Evolutionary conservation across 2,888 invertebrate species (phyloP), one percentile per base, ranked within the genome.

Genomic region (Creontiades dilutus): DNA sequence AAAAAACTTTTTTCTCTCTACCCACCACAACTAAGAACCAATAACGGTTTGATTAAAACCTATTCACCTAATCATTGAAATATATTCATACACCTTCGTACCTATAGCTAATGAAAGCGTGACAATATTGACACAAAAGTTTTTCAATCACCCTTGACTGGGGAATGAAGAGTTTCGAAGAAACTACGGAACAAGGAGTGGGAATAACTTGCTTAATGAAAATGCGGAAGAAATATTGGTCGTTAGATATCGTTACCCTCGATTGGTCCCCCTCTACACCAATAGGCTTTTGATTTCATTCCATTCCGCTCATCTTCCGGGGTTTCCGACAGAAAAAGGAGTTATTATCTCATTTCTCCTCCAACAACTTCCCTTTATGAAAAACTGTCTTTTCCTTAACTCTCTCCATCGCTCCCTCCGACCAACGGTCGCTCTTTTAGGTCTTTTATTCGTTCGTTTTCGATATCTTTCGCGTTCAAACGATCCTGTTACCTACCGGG

Each of bases 211-310:
- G 76, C 28, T 12, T 76, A 76, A 76, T 76, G 76, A 76, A 76
- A 76, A 76, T 76, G 27, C 76, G 76, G 27, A n/a, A 76, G 76
- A 76, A 76, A 76, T 76, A 76, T 76, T 27, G 16, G 23, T 76
- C 23, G 27, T 11, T 76, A 7, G 76, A 27, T 27, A 76, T 7
- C 27, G 76, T 76, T 14, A 27, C 76, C 27, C 27, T 16, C 19
- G 76, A 76, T 76, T 76, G 27, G 76, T 27, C 37, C 37, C n/a
- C 27, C 76, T 76, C 13, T 37, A 23, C 37, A 14, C 76, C 76
- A 12, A 16, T 76, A 27, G 27, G 28, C 76, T 37, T 76, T 37
- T 76, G 27, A 76, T 76, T 76, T 76, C 76, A 76, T 76, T 76
- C 27, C 76, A 27, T 76, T 37, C n/a, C n/a, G n/a, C n/a, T n/a